A percentile compares a stretch with the other conserved stretches of the same genome.
These are phyloP conservation scores for Leptopilina myrica DNA, from an alignment of 2,888 invertebrate species.

Conservation along the genomic window DNA sequence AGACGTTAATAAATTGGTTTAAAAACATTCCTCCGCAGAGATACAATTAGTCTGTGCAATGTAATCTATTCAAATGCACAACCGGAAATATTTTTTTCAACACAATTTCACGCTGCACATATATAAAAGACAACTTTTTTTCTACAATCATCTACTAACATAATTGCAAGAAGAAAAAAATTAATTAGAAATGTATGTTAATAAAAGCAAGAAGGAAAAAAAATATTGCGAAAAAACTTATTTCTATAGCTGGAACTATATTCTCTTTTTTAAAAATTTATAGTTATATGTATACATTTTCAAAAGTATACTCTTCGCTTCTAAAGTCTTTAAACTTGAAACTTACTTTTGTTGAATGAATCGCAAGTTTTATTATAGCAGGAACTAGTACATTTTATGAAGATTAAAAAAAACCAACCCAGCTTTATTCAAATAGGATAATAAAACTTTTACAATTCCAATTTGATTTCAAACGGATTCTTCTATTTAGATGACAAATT, in stretches of 20 bases:
- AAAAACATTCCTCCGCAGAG: background rate
- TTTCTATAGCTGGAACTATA: too few species aligned
- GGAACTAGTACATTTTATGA: constrained; percentile 5
- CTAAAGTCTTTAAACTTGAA: constrained; percentile 3
- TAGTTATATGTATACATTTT: too few species aligned
- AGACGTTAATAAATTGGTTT: constrained; percentile 9
- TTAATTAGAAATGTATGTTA: too few species aligned
- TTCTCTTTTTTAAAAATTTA: too few species aligned
- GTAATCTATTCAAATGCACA: background rate
- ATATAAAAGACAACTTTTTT: too few species aligned
- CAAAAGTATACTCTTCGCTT: too few species aligned
- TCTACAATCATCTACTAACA: too few species aligned
- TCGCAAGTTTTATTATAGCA: background rate
- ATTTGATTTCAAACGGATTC: background rate
- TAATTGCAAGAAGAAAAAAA: too few species aligned
- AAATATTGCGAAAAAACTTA: too few species aligned
- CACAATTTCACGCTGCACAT: too few species aligned
- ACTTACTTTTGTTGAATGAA: constrained; percentile 15
- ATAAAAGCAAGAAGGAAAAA: too few species aligned
- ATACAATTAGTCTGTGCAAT: background rate
- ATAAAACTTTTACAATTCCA: constrained; percentile 4
- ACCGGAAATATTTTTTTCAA: too few species aligned
- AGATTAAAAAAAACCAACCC: background rate
- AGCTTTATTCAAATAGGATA: constrained; percentile 13
- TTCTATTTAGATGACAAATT: background rate